Evolutionary conservation across 2,888 invertebrate species (phyloP), one percentile per base, ranked within the genome.

Genomic region (Mythimna albipuncta): DNA sequence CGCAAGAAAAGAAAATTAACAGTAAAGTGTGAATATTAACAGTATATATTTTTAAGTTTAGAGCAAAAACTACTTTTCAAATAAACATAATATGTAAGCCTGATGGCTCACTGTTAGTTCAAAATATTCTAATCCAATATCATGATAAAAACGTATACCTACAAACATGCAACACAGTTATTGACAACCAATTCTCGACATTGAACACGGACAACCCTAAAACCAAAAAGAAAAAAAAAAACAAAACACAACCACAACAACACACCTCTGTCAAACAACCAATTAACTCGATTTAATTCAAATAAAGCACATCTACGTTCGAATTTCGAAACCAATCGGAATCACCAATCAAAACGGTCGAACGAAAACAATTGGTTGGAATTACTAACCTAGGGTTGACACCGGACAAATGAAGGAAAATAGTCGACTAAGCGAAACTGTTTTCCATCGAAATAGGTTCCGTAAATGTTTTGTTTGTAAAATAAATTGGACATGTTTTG

Each of bases 271-370:
- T 61, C 69, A 64, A 64, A 77, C 66, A 72, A 55, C 62, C 79
- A 75, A 82, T 77, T 71, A 77, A 69, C 62, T 61, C 63, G 72
- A 69, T 84, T 84, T 58, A 72, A 85, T 82, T 70, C 83, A 72
- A 69, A 82, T 78, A 77, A 83, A 85, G 79, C 54, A 68, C 58
- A 78, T 63, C 70, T 55, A 59, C 74, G 65, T 65, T 64, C 70
- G 69, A 74, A 71, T 62, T 61, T 68, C 72, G 70, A 72, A 84
- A 66, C 66, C 86, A 79, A 81, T 77, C 73, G 69, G 68, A 70
- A 81, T 86, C 79, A 71, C 77, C 79, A 84, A 85, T 85, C 79
- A 86, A 84, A 86, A 86, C 62, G 75, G 9, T 67, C 82, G 73
- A 73, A 64, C 58, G 72, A 79, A 85, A 81, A 79, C 82, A 86